A percentile compares a stretch with the other conserved stretches of the same genome.
Evolutionary conservation across 2,113 vertebrate species (phyloP).

Genomic region (Andinoacara biseriatus): DNA sequence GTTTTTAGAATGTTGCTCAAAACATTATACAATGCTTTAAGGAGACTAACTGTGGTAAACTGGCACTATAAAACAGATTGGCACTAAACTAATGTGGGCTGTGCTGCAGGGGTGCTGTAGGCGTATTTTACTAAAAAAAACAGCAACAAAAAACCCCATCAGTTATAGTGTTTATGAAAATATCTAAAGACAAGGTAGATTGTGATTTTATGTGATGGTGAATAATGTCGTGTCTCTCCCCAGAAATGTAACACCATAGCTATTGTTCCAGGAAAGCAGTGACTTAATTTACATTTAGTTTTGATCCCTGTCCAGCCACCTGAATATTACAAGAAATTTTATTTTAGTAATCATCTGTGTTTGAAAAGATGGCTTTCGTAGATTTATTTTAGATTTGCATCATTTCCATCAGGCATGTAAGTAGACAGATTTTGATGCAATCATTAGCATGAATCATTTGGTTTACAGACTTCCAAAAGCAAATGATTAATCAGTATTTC

Average conservation of each 20-base stretch:
- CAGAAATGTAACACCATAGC: neutral
- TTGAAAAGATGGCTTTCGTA: neutral
- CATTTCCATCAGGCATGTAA: neutral
- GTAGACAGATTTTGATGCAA: neutral
- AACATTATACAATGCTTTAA: neutral
- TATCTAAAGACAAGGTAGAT: neutral
- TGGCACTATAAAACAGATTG: neutral
- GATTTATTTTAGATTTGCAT: slow-evolving; percentile 26
- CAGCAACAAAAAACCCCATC: neutral
- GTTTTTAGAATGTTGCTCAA: neutral
- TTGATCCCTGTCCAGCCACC: neutral
- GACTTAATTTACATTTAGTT: neutral
- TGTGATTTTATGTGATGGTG: neutral
- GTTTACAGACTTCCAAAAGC: neutral
- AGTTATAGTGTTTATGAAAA: neutral
- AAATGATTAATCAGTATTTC: neutral
- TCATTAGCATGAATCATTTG: neutral
- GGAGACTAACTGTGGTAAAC: neutral
- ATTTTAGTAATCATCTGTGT: neutral
- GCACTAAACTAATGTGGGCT: neutral
- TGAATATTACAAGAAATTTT: neutral
- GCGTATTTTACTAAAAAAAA: neutral
- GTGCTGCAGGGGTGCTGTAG: neutral
- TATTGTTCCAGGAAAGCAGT: slow-evolving; percentile 25
- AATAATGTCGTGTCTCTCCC: slow-evolving; percentile 2